Evolutionary conservation across 2,888 invertebrate genomes (phyloP).

Genomic region (Trachelus stipa): DNA sequence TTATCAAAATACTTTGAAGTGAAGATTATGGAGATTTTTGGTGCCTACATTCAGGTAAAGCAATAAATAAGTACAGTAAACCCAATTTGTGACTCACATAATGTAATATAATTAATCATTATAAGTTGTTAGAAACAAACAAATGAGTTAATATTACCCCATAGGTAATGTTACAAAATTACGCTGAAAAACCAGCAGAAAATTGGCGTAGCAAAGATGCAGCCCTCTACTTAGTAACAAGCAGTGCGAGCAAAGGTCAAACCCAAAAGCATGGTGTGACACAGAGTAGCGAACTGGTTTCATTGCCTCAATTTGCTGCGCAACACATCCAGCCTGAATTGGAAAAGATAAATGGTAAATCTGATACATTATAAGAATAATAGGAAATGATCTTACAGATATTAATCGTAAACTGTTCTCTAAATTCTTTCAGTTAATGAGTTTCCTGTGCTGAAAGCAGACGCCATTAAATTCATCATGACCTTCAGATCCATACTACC

Average conservation of each 20-base stretch:
- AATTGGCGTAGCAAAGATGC: constrained; percentile 97
- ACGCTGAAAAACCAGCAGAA: constrained; percentile 77
- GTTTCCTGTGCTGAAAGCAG: constrained; percentile 93
- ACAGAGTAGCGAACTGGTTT: constrained; percentile 89
- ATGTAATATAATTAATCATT: background rate
- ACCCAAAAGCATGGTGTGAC: constrained; percentile 94
- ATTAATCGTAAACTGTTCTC: background rate
- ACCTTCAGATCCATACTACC: constrained; percentile 93
- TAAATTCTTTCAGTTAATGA: constrained; percentile 78
- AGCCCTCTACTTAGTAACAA: constrained; percentile 95
- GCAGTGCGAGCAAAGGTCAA: constrained; percentile 89
- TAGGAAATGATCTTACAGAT: background rate
- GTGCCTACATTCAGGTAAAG: constrained; percentile 84
- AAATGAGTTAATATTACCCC: constrained; percentile 19
- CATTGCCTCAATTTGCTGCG: constrained; percentile 89
- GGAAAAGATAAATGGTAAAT: constrained; percentile 76
- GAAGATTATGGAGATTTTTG: constrained; percentile 88
- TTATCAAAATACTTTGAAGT: constrained; percentile 89
- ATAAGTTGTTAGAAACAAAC: background rate
- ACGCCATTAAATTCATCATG: constrained; percentile 96
- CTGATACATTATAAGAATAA: background rate
- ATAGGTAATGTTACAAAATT: constrained; percentile 82
- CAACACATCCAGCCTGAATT: constrained; percentile 90
- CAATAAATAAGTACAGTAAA: background rate
- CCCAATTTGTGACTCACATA: background rate